These are phyloP conservation scores for Lysandra bellargus DNA, from an alignment of 2,888 invertebrate species.

Conservation along the genomic window DNA sequence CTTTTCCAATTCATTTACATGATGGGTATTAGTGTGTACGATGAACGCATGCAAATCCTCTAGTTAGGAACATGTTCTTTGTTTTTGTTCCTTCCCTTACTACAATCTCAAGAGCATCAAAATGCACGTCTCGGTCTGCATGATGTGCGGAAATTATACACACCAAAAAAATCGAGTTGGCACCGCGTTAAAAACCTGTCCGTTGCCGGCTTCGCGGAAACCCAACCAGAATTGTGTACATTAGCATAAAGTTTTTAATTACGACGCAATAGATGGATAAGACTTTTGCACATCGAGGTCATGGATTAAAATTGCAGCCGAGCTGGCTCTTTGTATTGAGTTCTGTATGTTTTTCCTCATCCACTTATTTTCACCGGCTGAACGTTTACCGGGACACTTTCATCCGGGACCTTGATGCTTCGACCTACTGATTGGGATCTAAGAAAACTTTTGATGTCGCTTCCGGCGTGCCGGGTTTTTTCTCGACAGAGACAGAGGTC, in stretches of 20 bases:
- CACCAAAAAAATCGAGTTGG: conserved; percentile 26
- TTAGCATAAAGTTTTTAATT: conserved; percentile 29
- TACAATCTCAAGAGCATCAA: conserved; percentile 16
- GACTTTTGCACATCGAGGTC: conserved; percentile 29
- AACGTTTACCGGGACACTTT: not conserved
- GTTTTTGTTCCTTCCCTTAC: not conserved
- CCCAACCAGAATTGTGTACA: conserved; percentile 28
- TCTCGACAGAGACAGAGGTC: not conserved
- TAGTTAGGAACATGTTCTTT: not conserved
- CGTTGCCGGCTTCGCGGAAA: conserved; percentile 25
- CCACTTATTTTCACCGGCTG: not conserved
- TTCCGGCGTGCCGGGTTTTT: not conserved
- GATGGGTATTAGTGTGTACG: not conserved
- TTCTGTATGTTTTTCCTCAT: not conserved
- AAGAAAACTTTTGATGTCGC: not conserved
- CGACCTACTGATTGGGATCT: not conserved
- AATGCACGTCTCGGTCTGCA: conserved; percentile 11
- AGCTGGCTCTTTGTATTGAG: not conserved
- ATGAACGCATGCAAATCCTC: not conserved
- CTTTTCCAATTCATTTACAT: not conserved
- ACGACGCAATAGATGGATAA: conserved; percentile 31
- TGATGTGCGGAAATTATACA: conserved; percentile 20
- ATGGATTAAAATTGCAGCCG: conserved; percentile 21
- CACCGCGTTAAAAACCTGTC: conserved; percentile 26
- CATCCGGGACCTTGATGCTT: not conserved